Conservation (phyloP, 2,797 vertebrate genomes). For the Acanthopagrus latus region DNA sequence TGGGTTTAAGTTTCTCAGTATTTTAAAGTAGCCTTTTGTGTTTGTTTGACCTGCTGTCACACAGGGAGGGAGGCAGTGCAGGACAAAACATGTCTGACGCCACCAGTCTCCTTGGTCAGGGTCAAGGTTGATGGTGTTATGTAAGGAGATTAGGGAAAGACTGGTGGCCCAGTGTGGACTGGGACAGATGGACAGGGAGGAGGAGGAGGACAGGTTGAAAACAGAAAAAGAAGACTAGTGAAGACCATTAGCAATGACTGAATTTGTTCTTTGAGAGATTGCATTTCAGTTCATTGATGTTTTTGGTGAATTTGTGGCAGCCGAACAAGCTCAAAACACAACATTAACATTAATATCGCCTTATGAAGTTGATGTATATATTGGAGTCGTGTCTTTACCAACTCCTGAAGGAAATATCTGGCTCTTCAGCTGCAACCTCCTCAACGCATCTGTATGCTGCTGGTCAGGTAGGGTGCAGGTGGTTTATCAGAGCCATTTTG, state of each 20-base stretch:
- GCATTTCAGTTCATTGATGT: neutral
- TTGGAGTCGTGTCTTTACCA: no score
- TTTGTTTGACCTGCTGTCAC: constrained; percentile 21
- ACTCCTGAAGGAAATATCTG: no score
- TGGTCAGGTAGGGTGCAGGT: neutral
- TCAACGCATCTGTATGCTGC: neutral
- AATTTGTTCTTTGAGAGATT: no score
- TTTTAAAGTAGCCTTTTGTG: constrained; percentile 13
- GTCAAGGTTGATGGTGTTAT: constrained; percentile 64
- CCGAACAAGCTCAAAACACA: neutral
- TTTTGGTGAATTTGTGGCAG: neutral
- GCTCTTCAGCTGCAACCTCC: no score
- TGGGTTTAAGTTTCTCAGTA: constrained; percentile 10
- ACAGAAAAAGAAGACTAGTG: neutral
- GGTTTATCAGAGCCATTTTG: no score
- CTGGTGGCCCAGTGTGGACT: constrained; percentile 26
- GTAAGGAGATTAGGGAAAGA: constrained; percentile 67
- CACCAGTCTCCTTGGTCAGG: constrained; percentile 58
- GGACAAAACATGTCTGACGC: constrained; percentile 38
- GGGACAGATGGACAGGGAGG: neutral
- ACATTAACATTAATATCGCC: neutral
- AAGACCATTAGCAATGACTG: no score
- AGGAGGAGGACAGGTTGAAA: neutral
- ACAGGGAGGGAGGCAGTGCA: neutral
- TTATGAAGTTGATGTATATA: neutral